Base-by-base conservation (phyloP, 1,140 invertebrate species). In the Dendroctonus valens region DNA sequence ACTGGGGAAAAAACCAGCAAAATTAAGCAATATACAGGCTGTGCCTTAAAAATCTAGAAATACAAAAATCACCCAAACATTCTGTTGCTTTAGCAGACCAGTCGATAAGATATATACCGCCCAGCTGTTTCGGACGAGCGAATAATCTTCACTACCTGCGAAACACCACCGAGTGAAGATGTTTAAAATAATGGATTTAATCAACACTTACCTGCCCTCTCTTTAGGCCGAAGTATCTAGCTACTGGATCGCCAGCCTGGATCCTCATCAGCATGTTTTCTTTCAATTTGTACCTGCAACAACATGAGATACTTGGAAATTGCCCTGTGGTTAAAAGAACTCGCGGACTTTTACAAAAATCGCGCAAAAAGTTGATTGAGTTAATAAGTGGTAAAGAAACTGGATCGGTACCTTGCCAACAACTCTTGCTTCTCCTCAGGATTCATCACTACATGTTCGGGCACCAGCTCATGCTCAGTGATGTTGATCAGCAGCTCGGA, bases 201-300 rank as follows among this genome's bases (percentile, higher is more conserved):
- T 11, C 42, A 12, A 46, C 50, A 15, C 74, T 77, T 79, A 93
- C 92, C 85, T 98, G 96, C 78, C 96, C 96, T 82, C 95, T 85
- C 80, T 97, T 97, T 0, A 99, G 81, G 62, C 97, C 97, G 85
- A 96, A 98, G 81, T 99, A 99, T 76, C 98, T 84, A 0, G 97
- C 93, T 8, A 99, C 96, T 9, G 98, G 98, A 83, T 99, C 98
- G 57, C 95, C 94, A 15, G 91, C 91, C 83, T 99, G 98, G 79
- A 99, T 99, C 77, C 97, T 88, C 90, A 99, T 99, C 72, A 99
- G 82, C 84, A 99, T 97, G 77, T 96, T 98, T 79, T 99, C 98
- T 81, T 99, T 99, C 41, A 99, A 80, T 85, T 99, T 99, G 81
- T 68, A 68, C 37, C 65, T 65, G 9, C 7, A 64, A 64, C 12